Evolutionary conservation across 2,113 vertebrate genomes (phyloP), one percentile per base, ranked within the genome.

Genomic region (Passer domesticus): DNA sequence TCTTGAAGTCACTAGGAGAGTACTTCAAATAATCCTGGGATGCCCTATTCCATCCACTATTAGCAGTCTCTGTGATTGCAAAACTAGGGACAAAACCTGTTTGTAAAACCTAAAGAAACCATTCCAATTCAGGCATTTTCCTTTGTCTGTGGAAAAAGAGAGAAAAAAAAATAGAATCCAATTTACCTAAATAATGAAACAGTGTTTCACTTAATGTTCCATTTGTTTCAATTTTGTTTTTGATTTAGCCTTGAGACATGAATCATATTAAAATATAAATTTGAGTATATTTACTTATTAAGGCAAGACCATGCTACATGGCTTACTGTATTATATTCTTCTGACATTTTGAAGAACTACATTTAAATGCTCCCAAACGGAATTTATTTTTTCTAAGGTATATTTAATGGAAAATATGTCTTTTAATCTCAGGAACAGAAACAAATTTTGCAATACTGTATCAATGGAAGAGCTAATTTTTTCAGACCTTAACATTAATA

Each of bases 251-350:
- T 82, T 72, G 44, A 85, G 77, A 94, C 23, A 70, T 15, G 17
- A 88, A 83, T 84, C 7, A 31, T 27, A 91, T 82, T 90, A 81
- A 58, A 90, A 80, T 27, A 93, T 59, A 86, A 79, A 92, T 91
- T 94, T 83, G 43, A 92, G 74, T 50, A 67, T 52, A 66, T 86
- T 86, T 94, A 62, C 43, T 85, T 79, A 33, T 63, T 93, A 80
- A 39, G 15, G 47, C 11, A 70, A 66, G 25, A 80, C 55, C 5
- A 56, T 60, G 70, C 10, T 66, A 39, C 30, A 50, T 47, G 31
- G 44, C 24, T 81, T 74, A 52, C 16, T 49, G 20, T 30, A 53
- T 84, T 64, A 52, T 8, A 53, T 8, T 76, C 3, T 25, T 87
- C 27, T 43, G 44, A 83, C n/a, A 85, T 87, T 90, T 73, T 56